Evolutionary conservation across 1,140 invertebrate species (phyloP), one percentile per base, ranked within the genome.

Genomic region (Copidosoma floridanum): DNA sequence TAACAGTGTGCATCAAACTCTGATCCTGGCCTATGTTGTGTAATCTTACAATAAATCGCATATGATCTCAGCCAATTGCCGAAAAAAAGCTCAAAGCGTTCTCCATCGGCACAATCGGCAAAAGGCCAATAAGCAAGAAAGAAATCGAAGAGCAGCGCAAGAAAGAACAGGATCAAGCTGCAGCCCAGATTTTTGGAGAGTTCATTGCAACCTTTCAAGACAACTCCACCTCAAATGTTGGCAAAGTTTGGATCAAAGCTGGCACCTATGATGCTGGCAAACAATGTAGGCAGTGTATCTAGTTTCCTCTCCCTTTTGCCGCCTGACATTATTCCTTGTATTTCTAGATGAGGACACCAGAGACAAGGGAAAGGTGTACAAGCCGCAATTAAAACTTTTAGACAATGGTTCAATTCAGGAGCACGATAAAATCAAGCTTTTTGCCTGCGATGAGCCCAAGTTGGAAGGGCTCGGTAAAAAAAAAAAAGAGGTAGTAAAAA

Each of bases 181-280:
- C 90, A 14, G 90, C 89, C 52, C 84, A 88, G 86, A 94, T 91
- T 5, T 97, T 96, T 81, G 90, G 97, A 84, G 95, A 98, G 78
- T 98, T 98, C 86, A 92, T 98, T 20, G 94, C 94, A 57, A 95
- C 94, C 12, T 99, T 99, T 82, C 93, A 97, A 85, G 93, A 97
- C 63, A 85, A 87, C 7, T 88, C 91, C 2, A 88, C 84, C 71
- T 90, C 90, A 71, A 82, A 84, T 6, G 81, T 83, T 0, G 89
- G 86, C 21, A 97, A 97, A 83, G 88, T 96, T 54, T 99, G 96
- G 94, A 91, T 99, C 0, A 97, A 97, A 79, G 96, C 95, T 46
- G 94, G 94, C 44, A 94, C 93, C 2, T 97, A 98, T 71, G 94
- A 98, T 88, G 92, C 94, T 57, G 94, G 93, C 11, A 91, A 91